A percentile compares a stretch with the other conserved stretches of the same genome.
These are phyloP conservation scores for Agelastica alni DNA, from an alignment of 2,888 invertebrate species.

Conservation along the genomic window DNA sequence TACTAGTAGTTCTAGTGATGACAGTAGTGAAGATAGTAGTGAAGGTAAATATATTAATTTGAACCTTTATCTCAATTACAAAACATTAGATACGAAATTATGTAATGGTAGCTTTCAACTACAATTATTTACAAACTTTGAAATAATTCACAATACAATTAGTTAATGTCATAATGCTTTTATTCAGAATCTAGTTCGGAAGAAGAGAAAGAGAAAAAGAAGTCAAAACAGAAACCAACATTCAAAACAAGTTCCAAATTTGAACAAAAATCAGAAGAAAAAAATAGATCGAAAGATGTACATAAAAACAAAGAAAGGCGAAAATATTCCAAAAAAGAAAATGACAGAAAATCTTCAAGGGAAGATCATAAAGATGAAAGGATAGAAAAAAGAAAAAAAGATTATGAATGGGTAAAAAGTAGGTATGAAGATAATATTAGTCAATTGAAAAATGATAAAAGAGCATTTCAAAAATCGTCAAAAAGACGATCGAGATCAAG, in stretches of 20 bases:
- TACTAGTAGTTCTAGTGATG: conserved; percentile 21
- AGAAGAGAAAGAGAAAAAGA: conserved; percentile 37
- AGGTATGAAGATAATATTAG: conserved; percentile 38
- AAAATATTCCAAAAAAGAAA: conserved; percentile 17
- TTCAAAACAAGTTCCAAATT: conserved; percentile 21
- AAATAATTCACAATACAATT: too few species aligned
- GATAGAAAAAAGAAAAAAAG: conserved; percentile 25
- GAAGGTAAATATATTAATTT: conserved; percentile 31
- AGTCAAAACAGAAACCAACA: conserved; percentile 26
- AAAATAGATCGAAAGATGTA: conserved; percentile 16
- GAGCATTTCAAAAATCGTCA: conserved; percentile 19
- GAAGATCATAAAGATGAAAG: conserved; percentile 14
- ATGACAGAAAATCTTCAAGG: conserved; percentile 11
- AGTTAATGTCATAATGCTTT: too few species aligned
- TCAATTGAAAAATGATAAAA: conserved; percentile 33
- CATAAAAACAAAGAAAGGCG: conserved; percentile 23
- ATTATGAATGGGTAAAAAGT: conserved; percentile 39
- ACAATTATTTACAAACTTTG: too few species aligned
- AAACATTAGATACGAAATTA: too few species aligned
- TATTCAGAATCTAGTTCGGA: conserved; percentile 47
- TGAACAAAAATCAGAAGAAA: background rate
- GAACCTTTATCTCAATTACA: too few species aligned
- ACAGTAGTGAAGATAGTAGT: conserved; percentile 28
- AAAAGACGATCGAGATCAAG: conserved; percentile 32
- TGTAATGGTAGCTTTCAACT: too few species aligned